Base-by-base conservation (phyloP, 53 echinoderm and acorn worm species). In the Apostichopus leukothele region DNA sequence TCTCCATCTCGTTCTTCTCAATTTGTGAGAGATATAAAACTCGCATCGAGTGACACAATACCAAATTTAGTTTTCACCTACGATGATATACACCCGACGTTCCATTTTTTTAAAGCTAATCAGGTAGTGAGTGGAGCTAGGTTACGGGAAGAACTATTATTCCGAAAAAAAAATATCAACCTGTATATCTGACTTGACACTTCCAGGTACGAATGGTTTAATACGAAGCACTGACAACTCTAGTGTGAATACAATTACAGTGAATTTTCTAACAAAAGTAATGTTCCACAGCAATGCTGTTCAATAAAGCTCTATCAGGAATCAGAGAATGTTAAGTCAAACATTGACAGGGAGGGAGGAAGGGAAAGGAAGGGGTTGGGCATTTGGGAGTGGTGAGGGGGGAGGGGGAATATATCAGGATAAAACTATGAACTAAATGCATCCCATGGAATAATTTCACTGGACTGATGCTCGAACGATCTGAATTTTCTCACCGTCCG, bases 161-260 rank as follows among this genome's bases (percentile, higher is more conserved):
- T 3, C 3, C 39, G 39, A 3, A 39, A 39, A 39, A 39, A 39
- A 39, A 39, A 3, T 39, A 39, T 39, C 39, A 3, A 39, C 39
- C 39, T 39, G 39, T 39, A 39, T 39, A 39, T 39, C 39, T 39
- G 39, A 39, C 39, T 39, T 67, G 68, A 67, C 68, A 67, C 68
- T 67, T 67, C 68, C 5, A 67, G 68, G 68, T 67, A 67, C 5
- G 68, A 67, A 67, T 67, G 68, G 68, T 67, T 67, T 67, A 67
- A 67, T 67, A 67, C 68, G 68, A 67, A 67, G 68, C 68, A 67
- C 68, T 67, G 68, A 67, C 68, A 67, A 67, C 68, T 67, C 68
- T 67, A 67, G 68, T 67, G 68, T 67, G 68, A 67, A 67, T 67
- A 67, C 68, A 67, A 67, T 67, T 67, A 67, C 68, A 67, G 68